phyloP scores from a whole-genome alignment of 2,797 vertebrate genomes.

The Hephaestus fuliginosus region DNA sequence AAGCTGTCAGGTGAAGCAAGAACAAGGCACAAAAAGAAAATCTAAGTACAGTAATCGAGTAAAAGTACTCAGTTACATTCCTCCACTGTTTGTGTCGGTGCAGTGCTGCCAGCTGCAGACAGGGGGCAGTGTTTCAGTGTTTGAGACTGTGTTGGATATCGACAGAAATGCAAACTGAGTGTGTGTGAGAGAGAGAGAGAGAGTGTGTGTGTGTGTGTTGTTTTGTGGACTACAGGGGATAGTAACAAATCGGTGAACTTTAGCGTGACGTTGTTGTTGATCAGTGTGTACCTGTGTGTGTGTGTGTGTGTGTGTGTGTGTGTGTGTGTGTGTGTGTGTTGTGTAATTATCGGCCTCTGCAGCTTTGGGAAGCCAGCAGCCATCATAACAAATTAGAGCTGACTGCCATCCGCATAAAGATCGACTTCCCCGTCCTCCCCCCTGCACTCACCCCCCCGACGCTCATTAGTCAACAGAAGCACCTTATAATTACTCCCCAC shows the following conservation, averaged over 20 bases:
- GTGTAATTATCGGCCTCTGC: constrained; percentile 85
- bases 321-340: constrained; percentile 30
- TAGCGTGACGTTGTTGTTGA: constrained; percentile 48
- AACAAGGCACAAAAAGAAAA: no score
- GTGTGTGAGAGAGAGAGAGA: neutral
- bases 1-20: neutral
- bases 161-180: constrained; percentile 20
- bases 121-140: constrained; percentile 48
- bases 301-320: constrained; percentile 53
- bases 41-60: neutral
- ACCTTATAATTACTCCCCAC: constrained; percentile 94
- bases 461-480: constrained; percentile 96
- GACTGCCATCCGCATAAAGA: constrained; percentile 89
- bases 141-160: constrained; percentile 5
- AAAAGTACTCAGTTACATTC: no score
- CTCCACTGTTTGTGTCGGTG: neutral
- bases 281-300: constrained; percentile 12
- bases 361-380: constrained; percentile 80
- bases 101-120: constrained; percentile 14
- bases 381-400: constrained; percentile 92
- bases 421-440: constrained; percentile 90
- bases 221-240: constrained; percentile 28
- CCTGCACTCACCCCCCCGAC: constrained; percentile 56
- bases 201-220: constrained; percentile 31
- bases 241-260: constrained; percentile 63